Evolutionary conservation across 2,888 invertebrate genomes (phyloP).

Genomic region (Lacanobia oleracea): DNA sequence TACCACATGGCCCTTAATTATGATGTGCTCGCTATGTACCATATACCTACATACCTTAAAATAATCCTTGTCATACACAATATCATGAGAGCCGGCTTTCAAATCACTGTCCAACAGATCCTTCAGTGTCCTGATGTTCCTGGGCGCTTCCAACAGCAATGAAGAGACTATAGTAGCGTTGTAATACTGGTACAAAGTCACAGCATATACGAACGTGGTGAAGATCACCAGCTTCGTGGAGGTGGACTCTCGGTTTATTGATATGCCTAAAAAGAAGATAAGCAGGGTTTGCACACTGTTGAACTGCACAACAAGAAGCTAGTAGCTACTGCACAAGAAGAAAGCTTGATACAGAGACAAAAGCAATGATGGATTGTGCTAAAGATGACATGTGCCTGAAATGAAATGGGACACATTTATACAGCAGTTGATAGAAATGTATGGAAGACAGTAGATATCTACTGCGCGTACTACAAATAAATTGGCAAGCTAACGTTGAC

Average conservation of each 20-base stretch:
- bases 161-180: slow-evolving; percentile 93
- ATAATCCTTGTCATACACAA: slow-evolving; percentile 91
- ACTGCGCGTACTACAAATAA: too few species aligned
- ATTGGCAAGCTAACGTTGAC: neutral
- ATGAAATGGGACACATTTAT: too few species aligned
- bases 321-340: too few species aligned
- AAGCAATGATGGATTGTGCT: too few species aligned
- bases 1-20: neutral
- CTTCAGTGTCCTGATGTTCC: slow-evolving; percentile 90
- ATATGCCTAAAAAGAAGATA: slow-evolving; percentile 77
- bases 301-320: neutral
- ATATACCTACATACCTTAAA: slow-evolving; percentile 87
- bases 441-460: too few species aligned
- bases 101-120: slow-evolving; percentile 91
- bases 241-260: slow-evolving; percentile 81
- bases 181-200: slow-evolving; percentile 93
- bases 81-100: slow-evolving; percentile 92
- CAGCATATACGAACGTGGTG: slow-evolving; percentile 89
- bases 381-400: neutral
- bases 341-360: neutral
- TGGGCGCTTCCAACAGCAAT: slow-evolving; percentile 91
- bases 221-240: slow-evolving; percentile 90
- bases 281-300: neutral
- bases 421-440: neutral
- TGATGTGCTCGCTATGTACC: neutral